Percentiles rank a stretch among this genome's conserved stretches.
Conservation (phyloP, 1,140 invertebrate genomes). For the Brachystomella parvula region DNA sequence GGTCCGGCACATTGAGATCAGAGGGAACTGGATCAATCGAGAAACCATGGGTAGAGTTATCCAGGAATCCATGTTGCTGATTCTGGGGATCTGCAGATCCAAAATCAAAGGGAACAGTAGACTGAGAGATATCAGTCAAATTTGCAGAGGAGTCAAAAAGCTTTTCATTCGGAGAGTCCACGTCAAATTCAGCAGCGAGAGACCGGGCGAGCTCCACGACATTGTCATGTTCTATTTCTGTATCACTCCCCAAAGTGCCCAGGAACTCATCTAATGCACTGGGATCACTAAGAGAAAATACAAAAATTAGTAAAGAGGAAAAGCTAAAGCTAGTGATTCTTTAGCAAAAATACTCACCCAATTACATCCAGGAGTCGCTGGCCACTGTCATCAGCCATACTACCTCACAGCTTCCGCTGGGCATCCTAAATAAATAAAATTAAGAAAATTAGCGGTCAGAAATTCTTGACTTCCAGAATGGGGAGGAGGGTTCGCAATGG, state of each 20-base stretch:
- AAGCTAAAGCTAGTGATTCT: background rate
- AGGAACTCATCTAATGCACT: slow-evolving; percentile 38
- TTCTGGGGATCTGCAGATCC: slow-evolving; percentile 11
- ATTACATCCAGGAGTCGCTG: slow-evolving; percentile 39
- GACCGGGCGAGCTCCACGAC: slow-evolving; percentile 34
- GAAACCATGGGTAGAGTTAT: background rate
- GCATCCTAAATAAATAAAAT: slow-evolving; percentile 31
- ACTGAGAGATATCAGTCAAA: slow-evolving; percentile 37
- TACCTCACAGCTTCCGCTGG: slow-evolving; percentile 14
- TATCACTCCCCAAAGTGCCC: slow-evolving; percentile 29
- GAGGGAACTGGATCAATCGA: too few species aligned
- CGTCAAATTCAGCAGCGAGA: slow-evolving; percentile 32
- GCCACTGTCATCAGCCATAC: slow-evolving; percentile 36
- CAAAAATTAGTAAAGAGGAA: background rate
- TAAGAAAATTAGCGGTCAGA: background rate
- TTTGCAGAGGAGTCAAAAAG: slow-evolving; percentile 33
- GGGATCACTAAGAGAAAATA: slow-evolving; percentile 33
- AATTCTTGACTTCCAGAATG: too few species aligned
- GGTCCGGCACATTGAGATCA: background rate
- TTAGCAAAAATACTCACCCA: slow-evolving; percentile 26
- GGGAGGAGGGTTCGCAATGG: too few species aligned
- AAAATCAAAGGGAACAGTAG: slow-evolving; percentile 36
- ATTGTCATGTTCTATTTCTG: slow-evolving; percentile 31
- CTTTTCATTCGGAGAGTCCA: slow-evolving; percentile 37
- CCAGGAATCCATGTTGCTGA: background rate